phyloP scores from a whole-genome alignment of 2,113 vertebrate species.

The Cichladusa arquata region DNA sequence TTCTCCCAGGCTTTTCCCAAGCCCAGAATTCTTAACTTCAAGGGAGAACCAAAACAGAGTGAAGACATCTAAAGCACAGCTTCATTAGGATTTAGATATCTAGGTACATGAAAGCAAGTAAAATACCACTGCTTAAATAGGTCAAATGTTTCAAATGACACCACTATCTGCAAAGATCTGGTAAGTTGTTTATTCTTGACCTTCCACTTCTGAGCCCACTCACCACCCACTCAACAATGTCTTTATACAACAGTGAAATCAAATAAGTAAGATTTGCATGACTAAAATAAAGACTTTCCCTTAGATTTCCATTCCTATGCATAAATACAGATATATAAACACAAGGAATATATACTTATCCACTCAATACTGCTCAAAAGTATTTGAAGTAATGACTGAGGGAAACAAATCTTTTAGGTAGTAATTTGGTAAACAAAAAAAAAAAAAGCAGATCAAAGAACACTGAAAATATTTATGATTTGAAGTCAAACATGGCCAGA shows the following conservation, averaged over 20 bases:
- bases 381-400: not conserved
- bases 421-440: not conserved
- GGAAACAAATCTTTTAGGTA: not conserved
- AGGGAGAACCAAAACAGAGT: not conserved
- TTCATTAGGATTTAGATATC: not conserved
- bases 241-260: not conserved
- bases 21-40: not conserved
- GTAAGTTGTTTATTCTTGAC: not conserved
- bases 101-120: not conserved
- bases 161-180: not conserved
- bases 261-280: not conserved
- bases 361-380: not conserved
- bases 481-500: not conserved
- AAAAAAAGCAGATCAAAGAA: not conserved
- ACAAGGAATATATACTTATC: not conserved
- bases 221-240: not conserved
- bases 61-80: not conserved
- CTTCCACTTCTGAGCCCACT: not conserved
- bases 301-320: not conserved
- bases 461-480: not conserved
- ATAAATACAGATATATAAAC: not conserved
- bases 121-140: not conserved
- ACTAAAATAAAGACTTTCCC: not conserved
- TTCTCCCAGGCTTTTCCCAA: not conserved
- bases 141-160: not conserved